These are phyloP conservation scores for Epistrophella euchroma DNA, from an alignment of 2,888 invertebrate species.

Conservation along the genomic window DNA sequence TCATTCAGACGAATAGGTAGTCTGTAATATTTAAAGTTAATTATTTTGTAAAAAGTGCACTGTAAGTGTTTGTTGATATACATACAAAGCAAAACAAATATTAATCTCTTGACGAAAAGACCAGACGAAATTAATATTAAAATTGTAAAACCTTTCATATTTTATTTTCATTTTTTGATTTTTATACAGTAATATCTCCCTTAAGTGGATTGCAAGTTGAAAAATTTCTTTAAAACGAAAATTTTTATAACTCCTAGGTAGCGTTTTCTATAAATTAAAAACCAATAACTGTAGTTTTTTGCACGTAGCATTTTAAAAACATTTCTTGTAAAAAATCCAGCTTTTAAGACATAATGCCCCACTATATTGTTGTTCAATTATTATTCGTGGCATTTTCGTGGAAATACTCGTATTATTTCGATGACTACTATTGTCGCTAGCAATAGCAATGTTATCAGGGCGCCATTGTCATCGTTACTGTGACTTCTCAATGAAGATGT, in stretches of 20 bases:
- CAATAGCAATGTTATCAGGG: conserved; percentile 27
- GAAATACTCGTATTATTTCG: conserved; percentile 16
- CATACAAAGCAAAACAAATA: not conserved
- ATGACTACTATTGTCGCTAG: not conserved
- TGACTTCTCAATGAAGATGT: conserved; percentile 39
- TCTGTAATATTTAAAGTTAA: not conserved
- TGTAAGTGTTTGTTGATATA: not conserved
- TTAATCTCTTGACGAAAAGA: not conserved
- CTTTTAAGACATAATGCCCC: not conserved
- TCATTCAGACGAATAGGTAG: not conserved
- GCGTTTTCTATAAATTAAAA: too few species aligned
- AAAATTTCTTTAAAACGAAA: too few species aligned
- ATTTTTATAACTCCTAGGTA: too few species aligned
- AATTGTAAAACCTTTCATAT: not conserved
- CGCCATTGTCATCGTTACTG: conserved; percentile 6
- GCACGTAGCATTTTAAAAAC: too few species aligned
- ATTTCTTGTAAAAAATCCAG: too few species aligned
- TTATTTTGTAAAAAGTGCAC: not conserved
- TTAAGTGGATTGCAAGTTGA: too few species aligned
- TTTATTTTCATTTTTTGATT: too few species aligned
- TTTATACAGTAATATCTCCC: not conserved
- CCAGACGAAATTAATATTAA: not conserved
- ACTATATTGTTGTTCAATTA: conserved; percentile 20
- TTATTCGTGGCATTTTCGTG: conserved; percentile 13
- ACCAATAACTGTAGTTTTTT: too few species aligned